phyloP scores from a whole-genome alignment of 2,888 invertebrate genomes.

The Ernsta delagoae region DNA sequence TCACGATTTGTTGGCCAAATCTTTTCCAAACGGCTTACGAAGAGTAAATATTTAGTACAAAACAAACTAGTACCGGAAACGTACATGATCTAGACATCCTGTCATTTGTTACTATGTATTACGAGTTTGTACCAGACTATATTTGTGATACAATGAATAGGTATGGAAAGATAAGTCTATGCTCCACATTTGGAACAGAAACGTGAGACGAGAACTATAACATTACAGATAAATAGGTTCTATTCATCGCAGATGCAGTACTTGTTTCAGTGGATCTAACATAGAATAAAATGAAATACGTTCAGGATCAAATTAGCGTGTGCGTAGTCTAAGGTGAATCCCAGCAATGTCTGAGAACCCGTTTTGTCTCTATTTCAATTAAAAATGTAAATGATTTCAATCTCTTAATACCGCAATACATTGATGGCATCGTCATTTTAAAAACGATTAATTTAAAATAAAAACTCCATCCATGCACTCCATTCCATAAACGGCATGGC shows the following conservation, averaged over 20 bases:
- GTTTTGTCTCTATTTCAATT: no score
- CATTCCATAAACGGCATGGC: slow-evolving; percentile 9
- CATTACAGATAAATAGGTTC: slow-evolving; percentile 18
- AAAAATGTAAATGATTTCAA: no score
- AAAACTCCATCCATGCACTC: no score
- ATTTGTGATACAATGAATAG: slow-evolving; percentile 30
- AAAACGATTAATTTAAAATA: no score
- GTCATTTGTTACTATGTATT: slow-evolving; percentile 46
- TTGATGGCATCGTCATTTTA: no score
- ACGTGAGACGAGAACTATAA: slow-evolving; percentile 24
- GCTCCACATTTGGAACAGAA: slow-evolving; percentile 23
- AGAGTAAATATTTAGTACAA: slow-evolving; percentile 7
- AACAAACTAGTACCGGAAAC: slow-evolving; percentile 49
- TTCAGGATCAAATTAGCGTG: background rate
- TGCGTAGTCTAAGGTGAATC: background rate
- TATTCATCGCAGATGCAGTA: slow-evolving; percentile 17
- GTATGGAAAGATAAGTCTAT: slow-evolving; percentile 25
- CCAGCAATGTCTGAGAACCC: no score
- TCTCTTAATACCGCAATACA: no score
- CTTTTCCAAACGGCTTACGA: slow-evolving; percentile 5
- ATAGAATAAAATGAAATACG: background rate
- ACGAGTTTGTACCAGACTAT: slow-evolving; percentile 37
- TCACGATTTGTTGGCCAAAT: slow-evolving; percentile 14
- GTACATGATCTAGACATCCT: slow-evolving; percentile 62
- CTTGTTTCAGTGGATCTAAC: background rate